Conservation (phyloP, 37 sponge, comb jelly and placozoan species). For the Oopsacas minuta region DNA sequence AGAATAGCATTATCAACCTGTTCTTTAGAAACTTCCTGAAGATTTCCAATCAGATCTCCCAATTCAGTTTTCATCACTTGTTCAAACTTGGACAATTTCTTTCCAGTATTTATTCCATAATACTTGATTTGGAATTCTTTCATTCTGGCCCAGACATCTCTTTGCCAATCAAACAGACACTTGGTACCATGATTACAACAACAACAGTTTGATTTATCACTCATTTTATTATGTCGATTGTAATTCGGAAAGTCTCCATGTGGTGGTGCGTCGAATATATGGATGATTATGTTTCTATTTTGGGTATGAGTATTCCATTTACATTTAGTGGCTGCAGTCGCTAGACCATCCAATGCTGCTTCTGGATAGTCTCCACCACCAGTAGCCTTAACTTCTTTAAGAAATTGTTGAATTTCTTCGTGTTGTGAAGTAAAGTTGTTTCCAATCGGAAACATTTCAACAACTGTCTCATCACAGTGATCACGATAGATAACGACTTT, state of each 20-base stretch:
- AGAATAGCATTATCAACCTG: too few species aligned
- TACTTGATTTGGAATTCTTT: neutral
- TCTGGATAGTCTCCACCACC: neutral
- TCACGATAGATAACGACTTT: neutral
- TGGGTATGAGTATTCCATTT: neutral
- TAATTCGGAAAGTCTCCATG: neutral
- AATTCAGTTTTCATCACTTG: too few species aligned
- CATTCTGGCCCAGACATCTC: neutral
- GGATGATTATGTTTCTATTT: neutral
- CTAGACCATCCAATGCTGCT: neutral
- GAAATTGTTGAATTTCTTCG: neutral
- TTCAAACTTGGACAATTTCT: too few species aligned
- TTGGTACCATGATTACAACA: neutral
- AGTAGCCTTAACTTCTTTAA: neutral
- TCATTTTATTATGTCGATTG: neutral
- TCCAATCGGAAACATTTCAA: neutral
- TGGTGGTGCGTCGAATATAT: neutral
- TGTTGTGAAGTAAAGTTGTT: neutral
- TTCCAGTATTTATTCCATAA: neutral
- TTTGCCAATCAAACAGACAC: neutral
- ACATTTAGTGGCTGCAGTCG: neutral
- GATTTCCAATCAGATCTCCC: too few species aligned
- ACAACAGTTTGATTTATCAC: neutral
- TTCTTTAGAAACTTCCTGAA: too few species aligned
- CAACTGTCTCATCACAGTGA: neutral